Conservation (phyloP, 2,888 invertebrate genomes). For the Eutolmus rufibarbis region DNA sequence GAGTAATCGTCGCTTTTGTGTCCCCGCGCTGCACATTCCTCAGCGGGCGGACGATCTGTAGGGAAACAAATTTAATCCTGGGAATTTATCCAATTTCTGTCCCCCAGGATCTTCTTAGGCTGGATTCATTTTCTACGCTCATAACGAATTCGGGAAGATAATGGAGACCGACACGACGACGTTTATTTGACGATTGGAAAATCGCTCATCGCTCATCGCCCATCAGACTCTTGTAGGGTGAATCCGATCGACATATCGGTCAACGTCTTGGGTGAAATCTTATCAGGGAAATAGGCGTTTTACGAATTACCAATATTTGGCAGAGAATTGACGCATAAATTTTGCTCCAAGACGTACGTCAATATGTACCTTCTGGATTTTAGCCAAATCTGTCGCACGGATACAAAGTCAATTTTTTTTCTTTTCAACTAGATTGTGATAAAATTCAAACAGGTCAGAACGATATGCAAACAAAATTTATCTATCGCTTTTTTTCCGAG, state of each 20-base stretch:
- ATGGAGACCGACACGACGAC: background rate
- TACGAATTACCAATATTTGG: background rate
- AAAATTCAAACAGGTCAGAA: too few relatives aligned
- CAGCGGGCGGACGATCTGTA: background rate
- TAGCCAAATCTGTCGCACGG: background rate
- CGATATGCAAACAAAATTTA: too few relatives aligned
- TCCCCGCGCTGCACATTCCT: background rate
- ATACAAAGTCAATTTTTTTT: too few relatives aligned
- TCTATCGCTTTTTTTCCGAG: too few relatives aligned
- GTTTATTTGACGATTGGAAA: slow-evolving; percentile 7
- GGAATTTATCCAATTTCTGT: background rate
- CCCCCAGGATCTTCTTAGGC: background rate
- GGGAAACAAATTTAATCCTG: background rate
- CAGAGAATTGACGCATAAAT: background rate
- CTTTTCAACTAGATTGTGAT: too few relatives aligned
- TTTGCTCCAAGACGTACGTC: background rate
- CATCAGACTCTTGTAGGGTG: background rate
- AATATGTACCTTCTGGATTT: background rate
- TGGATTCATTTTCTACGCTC: background rate
- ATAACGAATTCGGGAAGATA: background rate
- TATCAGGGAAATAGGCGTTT: background rate
- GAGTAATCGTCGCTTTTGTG: background rate
- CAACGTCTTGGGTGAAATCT: background rate
- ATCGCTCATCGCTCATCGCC: background rate
- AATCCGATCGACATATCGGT: background rate